phyloP scores from a whole-genome alignment of 2,113 vertebrate genomes.

The Entelurus aequoreus region DNA sequence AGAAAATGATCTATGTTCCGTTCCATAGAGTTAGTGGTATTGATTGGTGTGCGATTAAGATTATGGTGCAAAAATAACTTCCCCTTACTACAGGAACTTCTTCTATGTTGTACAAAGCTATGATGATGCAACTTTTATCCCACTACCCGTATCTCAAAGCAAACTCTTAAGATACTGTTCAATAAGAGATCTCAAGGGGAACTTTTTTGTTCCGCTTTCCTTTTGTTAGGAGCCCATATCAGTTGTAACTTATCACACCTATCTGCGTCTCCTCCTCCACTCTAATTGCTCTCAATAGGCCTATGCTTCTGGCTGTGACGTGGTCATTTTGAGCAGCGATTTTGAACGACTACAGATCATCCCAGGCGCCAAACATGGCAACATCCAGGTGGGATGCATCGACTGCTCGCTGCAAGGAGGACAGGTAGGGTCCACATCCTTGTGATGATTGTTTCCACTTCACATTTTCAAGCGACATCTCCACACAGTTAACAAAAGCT shows the following conservation, averaged over 20 bases:
- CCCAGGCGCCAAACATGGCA: conserved; percentile 94
- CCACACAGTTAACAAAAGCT: neutral
- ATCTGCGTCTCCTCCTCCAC: conserved; percentile 10
- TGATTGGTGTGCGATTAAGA: conserved; percentile 4
- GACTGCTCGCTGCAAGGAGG: conserved; percentile 91
- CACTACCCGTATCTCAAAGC: conserved; percentile 4
- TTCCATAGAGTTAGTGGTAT: neutral
- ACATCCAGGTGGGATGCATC: conserved; percentile 95
- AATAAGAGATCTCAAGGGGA: conserved; percentile 32
- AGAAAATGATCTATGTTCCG: neutral
- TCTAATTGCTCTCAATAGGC: conserved; percentile 70
- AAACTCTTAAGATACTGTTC: conserved; percentile 17
- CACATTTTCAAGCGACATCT: neutral
- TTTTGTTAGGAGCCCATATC: conserved; percentile 34
- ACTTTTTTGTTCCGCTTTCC: conserved; percentile 32
- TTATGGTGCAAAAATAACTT: neutral
- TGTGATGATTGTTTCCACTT: neutral
- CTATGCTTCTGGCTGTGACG: conserved; percentile 95
- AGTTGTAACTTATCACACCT: conserved; percentile 23
- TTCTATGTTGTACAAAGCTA: neutral
- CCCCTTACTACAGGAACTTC: neutral
- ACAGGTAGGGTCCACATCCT: conserved; percentile 72
- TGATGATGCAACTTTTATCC: neutral
- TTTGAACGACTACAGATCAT: conserved; percentile 98
- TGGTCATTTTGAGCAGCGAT: conserved; percentile 92